Percentiles rank a stretch among this genome's conserved stretches.
Evolutionary conservation across 2,888 invertebrate genomes (phyloP).

Genomic region (Leuctra nigra): DNA sequence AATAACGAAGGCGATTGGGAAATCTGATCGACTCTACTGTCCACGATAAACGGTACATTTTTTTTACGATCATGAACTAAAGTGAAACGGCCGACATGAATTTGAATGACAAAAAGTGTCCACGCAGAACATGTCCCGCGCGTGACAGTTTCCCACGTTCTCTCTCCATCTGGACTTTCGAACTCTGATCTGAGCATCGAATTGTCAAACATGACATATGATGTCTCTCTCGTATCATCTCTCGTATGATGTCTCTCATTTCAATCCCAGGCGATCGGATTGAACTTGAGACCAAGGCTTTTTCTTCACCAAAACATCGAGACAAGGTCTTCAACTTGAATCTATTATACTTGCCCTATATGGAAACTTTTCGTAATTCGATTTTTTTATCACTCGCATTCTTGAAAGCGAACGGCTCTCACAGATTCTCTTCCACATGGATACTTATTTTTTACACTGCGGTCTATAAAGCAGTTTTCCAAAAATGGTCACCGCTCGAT

Average conservation of each 20-base stretch:
- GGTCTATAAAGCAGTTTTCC: conserved; percentile 8
- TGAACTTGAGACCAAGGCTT: conserved; percentile 15
- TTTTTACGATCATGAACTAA: too few species aligned
- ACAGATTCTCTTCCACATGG: not conserved
- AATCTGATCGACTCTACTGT: too few species aligned
- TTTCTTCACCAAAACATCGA: conserved; percentile 1
- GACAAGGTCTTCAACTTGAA: conserved; percentile 10
- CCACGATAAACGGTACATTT: not conserved
- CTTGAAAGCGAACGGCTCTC: not conserved
- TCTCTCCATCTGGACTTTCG: not conserved
- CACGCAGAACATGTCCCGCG: conserved; percentile 3
- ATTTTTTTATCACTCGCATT: conserved; percentile 1
- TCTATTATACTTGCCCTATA: conserved; percentile 13
- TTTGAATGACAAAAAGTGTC: not conserved
- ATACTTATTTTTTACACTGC: conserved; percentile 2
- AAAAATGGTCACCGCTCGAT: conserved; percentile 13
- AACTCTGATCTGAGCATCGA: not conserved
- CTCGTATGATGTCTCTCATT: not conserved
- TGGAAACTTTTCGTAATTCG: conserved; percentile 12
- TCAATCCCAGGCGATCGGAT: not conserved
- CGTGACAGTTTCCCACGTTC: conserved; percentile 1
- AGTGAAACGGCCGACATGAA: not conserved
- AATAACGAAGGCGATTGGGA: too few species aligned
- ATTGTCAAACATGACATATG: not conserved
- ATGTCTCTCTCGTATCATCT: not conserved